Evolutionary conservation across 1,140 invertebrate genomes (phyloP), one percentile per base, ranked within the genome.

Genomic region (Dendroctonus ponderosae): DNA sequence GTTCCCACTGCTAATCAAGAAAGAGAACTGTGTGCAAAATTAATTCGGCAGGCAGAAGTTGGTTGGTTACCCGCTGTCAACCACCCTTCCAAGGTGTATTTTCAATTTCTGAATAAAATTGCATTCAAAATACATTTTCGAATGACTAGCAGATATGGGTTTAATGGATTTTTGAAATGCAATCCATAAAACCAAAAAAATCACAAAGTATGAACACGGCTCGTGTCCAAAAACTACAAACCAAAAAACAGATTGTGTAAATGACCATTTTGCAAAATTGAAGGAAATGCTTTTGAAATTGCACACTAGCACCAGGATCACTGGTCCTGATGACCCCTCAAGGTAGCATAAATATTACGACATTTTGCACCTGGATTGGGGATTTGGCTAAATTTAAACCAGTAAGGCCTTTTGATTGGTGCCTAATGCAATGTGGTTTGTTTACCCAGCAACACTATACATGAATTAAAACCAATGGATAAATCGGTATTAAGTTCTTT

Each of bases 391-490:
- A 75, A 57, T 74, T 75, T 58, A 79, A 74, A 69, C 26, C 57
- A 37, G 37, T 63, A 54, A 73, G 70, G 44, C 57, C 49, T 81
- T 7, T 58, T 80, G 6, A 77, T 79, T 73, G 76, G 78, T 8
- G 76, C 75, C 3, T 46, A 65, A n/a, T 72, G 70, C 46, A 78
- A 80, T 67, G 69, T 79, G 58, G 74, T 78, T 80, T 56, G 62
- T 57, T 69, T 79, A 48, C 77, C 78, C 39, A 71, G 67, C 9
- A 80, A 79, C 49, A 80, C 76, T 0, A 80, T 75, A 3, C 79
- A 80, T 70, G 77, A 80, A 70, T 62, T 80, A 4, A 78, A 80
- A 62, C 79, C 76, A 0, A 66, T 80, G 12, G 75, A 79, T 65
- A 80, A 78, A 71, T 46, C 71, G 7, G 75, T 78, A 4, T 75